These are phyloP conservation scores for Pseudomugil tenellus DNA, from an alignment of 2,797 vertebrate species.

Conservation along the genomic window DNA sequence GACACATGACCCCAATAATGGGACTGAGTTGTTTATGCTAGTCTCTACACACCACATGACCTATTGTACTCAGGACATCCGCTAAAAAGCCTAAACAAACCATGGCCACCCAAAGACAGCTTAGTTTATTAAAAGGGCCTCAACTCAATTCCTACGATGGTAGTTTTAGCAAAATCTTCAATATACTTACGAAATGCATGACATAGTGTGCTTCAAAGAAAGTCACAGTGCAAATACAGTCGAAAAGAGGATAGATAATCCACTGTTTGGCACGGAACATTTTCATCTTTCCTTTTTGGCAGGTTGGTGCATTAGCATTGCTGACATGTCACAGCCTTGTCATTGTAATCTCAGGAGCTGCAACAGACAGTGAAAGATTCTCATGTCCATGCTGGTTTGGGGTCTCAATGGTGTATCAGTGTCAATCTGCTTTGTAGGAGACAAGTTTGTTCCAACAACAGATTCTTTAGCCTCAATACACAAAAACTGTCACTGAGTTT, in stretches of 20 bases:
- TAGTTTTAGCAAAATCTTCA: slow-evolving; percentile 1
- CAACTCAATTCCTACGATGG: slow-evolving; percentile 5
- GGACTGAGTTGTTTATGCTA: slow-evolving; percentile 60
- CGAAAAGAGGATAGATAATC: slow-evolving; percentile 42
- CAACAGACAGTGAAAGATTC: slow-evolving; percentile 29
- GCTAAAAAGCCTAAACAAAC: slow-evolving; percentile 20
- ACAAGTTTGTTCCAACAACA: slow-evolving; percentile 17
- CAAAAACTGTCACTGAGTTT: slow-evolving; percentile 37
- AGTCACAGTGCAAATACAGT: slow-evolving; percentile 20
- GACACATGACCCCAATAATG: slow-evolving; percentile 44
- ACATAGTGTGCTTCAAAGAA: not conserved
- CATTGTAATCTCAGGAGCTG: slow-evolving; percentile 39
- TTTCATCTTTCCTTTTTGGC: slow-evolving; percentile 45
- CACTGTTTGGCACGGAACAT: slow-evolving; percentile 31
- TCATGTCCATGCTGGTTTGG: slow-evolving; percentile 1
- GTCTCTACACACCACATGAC: slow-evolving; percentile 32
- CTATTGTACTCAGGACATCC: slow-evolving; percentile 56
- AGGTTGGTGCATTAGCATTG: slow-evolving; percentile 25
- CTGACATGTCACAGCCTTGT: slow-evolving; percentile 42
- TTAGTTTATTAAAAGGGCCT: slow-evolving; percentile 33
- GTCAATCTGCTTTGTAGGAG: slow-evolving; percentile 6
- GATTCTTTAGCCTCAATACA: slow-evolving; percentile 17
- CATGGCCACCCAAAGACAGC: slow-evolving; percentile 40
- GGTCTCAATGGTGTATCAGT: no score
- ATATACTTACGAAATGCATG: slow-evolving; percentile 2